A percentile compares a stretch with the other conserved stretches of the same genome.
These are phyloP conservation scores for Phocoena phocoena DNA, from an alignment of 2,113 vertebrate genomes.

Conservation along the genomic window DNA sequence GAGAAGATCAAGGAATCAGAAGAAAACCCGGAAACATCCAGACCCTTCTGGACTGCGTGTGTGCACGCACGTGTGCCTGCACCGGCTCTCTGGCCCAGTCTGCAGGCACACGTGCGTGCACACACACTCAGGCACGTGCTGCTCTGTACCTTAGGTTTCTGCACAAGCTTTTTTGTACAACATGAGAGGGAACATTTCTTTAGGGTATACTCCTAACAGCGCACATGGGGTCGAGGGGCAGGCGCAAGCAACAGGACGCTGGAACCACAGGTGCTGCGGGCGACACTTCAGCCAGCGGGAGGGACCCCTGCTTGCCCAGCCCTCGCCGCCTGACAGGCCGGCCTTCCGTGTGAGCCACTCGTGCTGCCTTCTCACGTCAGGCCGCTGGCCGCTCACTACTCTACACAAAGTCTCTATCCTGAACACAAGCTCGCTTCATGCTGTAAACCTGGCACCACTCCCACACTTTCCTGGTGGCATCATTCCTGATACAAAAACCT, in stretches of 20 bases:
- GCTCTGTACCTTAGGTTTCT: background rate
- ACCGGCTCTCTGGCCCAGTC: too few relatives aligned
- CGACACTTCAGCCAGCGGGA: too few relatives aligned
- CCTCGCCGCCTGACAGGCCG: background rate
- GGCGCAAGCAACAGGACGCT: background rate
- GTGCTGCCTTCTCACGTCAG: background rate
- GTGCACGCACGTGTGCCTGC: accelerated
- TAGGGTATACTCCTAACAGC: background rate
- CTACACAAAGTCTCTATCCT: background rate
- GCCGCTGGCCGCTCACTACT: accelerated
- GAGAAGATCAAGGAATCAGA: background rate
- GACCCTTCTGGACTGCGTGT: background rate
- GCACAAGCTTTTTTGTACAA: too few relatives aligned
- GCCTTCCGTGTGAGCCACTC: background rate
- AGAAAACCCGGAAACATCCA: background rate
- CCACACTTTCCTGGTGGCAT: background rate
- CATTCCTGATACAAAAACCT: background rate
- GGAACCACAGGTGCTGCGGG: accelerated
- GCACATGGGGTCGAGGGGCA: background rate
- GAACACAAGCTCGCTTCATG: accelerated
- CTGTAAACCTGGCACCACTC: background rate
- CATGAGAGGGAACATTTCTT: background rate
- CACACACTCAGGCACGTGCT: background rate
- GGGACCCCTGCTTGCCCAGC: background rate
- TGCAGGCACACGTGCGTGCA: accelerated